Percentiles rank a stretch among this genome's conserved stretches.
phyloP scores from a whole-genome alignment of 2,113 vertebrate species.

The Fulmarus glacialis region DNA sequence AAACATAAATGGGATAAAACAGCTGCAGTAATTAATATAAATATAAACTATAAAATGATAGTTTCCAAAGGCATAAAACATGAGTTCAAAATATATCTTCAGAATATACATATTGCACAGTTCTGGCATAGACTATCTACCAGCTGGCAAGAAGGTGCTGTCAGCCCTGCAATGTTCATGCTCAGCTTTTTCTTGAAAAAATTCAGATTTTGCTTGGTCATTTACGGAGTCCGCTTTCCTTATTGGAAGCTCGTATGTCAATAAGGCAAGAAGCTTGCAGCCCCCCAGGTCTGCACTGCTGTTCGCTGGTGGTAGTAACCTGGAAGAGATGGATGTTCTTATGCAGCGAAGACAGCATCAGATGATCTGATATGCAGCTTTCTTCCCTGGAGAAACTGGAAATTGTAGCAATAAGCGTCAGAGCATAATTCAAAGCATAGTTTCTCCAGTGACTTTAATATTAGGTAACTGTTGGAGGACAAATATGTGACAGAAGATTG shows the following conservation, averaged over 20 bases:
- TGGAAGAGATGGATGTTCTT: background rate
- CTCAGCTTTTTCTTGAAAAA: background rate
- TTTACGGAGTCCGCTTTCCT: background rate
- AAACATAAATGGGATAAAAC: constrained; percentile 30
- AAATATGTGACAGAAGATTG: background rate
- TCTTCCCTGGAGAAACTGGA: background rate
- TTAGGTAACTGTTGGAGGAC: background rate
- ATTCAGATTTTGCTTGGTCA: background rate
- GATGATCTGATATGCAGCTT: background rate
- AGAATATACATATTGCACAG: background rate
- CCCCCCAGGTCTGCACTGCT: background rate
- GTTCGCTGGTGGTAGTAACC: background rate
- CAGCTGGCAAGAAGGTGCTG: constrained; percentile 39
- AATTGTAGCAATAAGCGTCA: background rate
- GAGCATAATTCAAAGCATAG: background rate
- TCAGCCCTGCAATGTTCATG: background rate
- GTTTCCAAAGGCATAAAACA: background rate
- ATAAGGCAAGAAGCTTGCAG: background rate
- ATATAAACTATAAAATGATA: background rate
- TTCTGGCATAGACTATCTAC: background rate
- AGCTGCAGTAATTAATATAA: constrained; percentile 32
- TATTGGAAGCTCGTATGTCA: background rate
- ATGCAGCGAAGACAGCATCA: fast-evolving
- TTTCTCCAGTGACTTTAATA: background rate
- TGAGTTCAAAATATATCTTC: background rate